Percentiles rank a stretch among this genome's conserved stretches.
Conservation (phyloP, 2,888 invertebrate species). For the Orchesella flavescens region DNA sequence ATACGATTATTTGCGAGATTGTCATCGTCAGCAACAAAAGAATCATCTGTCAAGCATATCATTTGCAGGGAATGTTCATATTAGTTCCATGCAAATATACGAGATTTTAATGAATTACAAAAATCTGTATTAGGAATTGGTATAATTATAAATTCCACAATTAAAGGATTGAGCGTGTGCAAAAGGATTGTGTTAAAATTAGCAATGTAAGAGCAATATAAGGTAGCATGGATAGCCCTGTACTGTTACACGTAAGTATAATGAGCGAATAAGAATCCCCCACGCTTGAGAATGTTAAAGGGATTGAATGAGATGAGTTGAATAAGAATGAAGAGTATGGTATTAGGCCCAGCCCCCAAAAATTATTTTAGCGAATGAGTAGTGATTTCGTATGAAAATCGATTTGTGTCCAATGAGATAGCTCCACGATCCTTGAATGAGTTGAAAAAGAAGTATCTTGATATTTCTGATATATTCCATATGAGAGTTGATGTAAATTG, state of each 20-base stretch:
- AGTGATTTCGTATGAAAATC: slow-evolving; percentile 24
- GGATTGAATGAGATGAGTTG: background rate
- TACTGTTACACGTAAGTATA: background rate
- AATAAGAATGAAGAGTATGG: background rate
- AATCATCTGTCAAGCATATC: too few species aligned
- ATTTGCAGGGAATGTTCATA: too few species aligned
- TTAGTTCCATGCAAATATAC: too few species aligned
- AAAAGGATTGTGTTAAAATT: too few species aligned
- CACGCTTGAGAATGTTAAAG: background rate
- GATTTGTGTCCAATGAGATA: slow-evolving; percentile 35
- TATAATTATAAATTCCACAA: too few species aligned
- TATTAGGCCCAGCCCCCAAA: background rate
- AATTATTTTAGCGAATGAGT: slow-evolving; percentile 1
- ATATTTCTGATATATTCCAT: background rate
- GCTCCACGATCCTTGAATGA: slow-evolving; percentile 35
- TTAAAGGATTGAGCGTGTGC: too few species aligned
- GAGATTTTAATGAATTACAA: too few species aligned
- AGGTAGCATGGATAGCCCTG: background rate
- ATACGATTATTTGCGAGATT: too few species aligned
- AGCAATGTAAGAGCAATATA: too few species aligned
- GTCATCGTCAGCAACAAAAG: too few species aligned
- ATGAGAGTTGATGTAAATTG: slow-evolving; percentile 16
- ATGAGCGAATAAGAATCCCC: background rate
- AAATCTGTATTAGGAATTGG: too few species aligned
- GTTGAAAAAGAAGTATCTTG: too few species aligned